Evolutionary conservation across 2,888 invertebrate species (phyloP).

Genomic region (Rhyacophila evoluta): DNA sequence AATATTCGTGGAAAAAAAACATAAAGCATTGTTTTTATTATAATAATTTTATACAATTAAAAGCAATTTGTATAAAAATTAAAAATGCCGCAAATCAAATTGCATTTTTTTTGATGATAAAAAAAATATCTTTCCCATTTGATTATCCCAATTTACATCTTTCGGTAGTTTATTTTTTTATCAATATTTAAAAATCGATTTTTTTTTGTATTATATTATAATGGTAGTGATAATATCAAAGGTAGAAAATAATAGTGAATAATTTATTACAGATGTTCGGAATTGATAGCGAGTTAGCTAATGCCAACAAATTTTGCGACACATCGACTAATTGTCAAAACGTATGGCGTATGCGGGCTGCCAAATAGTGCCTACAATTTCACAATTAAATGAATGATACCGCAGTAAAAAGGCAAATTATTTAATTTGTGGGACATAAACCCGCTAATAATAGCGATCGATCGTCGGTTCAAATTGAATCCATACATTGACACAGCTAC

Average conservation of each 20-base stretch:
- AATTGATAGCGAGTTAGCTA: not conserved
- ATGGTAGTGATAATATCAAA: not conserved
- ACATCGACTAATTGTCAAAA: constrained; percentile 38
- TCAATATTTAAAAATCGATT: too few species aligned
- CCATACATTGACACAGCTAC: not conserved
- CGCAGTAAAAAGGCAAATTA: constrained; percentile 19
- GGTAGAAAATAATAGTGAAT: not conserved
- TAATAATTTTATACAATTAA: too few species aligned
- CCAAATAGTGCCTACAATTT: constrained; percentile 38
- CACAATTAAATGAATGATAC: constrained; percentile 35
- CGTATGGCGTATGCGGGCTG: constrained; percentile 44
- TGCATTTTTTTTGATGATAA: too few species aligned
- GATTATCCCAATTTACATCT: too few species aligned
- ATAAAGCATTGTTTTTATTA: too few species aligned
- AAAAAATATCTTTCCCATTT: too few species aligned
- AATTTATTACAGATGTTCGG: not conserved
- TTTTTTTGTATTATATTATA: too few species aligned
- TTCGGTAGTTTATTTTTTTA: too few species aligned
- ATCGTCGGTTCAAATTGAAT: not conserved
- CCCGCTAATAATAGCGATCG: not conserved
- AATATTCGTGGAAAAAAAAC: too few species aligned
- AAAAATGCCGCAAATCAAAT: too few species aligned
- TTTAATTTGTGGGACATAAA: constrained; percentile 1
- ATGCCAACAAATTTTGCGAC: constrained; percentile 39
- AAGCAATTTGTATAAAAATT: too few species aligned